A percentile compares a stretch with the other conserved stretches of the same genome.
Conservation (phyloP, 2,888 invertebrate species). For the Tolmerus cingulatus region DNA sequence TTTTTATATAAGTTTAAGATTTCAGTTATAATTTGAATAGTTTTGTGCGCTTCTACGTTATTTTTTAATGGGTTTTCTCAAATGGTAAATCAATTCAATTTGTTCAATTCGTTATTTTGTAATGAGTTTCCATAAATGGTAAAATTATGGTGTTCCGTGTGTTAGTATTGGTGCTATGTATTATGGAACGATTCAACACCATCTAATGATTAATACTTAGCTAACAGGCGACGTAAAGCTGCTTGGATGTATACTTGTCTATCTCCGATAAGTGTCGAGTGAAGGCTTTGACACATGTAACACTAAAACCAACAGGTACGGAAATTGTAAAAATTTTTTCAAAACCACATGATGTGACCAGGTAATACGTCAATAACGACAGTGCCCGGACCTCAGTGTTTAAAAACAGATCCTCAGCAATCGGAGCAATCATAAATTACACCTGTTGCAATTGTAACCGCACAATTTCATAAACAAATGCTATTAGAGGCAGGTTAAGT, state of each 20-base stretch:
- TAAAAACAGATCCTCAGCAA: slow-evolving; percentile 18
- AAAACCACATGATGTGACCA: not conserved
- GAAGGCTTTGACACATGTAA: not conserved
- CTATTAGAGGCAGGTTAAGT: slow-evolving; percentile 12
- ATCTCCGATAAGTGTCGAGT: not conserved
- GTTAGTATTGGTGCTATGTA: too few relatives aligned
- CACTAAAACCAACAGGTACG: not conserved
- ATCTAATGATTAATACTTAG: too few relatives aligned
- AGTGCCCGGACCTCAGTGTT: not conserved
- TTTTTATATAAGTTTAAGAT: too few relatives aligned
- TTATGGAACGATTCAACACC: too few relatives aligned
- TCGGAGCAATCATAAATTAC: slow-evolving; percentile 42
- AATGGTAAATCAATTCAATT: too few relatives aligned
- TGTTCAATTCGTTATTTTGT: too few relatives aligned
- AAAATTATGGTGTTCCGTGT: too few relatives aligned
- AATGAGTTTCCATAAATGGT: too few relatives aligned
- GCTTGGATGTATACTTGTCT: not conserved
- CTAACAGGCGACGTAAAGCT: too few relatives aligned
- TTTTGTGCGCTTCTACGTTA: too few relatives aligned
- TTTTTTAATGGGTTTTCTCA: too few relatives aligned
- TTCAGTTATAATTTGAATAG: too few relatives aligned
- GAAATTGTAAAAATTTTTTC: not conserved
- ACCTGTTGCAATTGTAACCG: slow-evolving; percentile 43
- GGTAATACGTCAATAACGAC: not conserved
- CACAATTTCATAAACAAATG: slow-evolving; percentile 41